A percentile compares a stretch with the other conserved stretches of the same genome.
Evolutionary conservation across 2,113 vertebrate species (phyloP).

Genomic region (Echinops telfairi): DNA sequence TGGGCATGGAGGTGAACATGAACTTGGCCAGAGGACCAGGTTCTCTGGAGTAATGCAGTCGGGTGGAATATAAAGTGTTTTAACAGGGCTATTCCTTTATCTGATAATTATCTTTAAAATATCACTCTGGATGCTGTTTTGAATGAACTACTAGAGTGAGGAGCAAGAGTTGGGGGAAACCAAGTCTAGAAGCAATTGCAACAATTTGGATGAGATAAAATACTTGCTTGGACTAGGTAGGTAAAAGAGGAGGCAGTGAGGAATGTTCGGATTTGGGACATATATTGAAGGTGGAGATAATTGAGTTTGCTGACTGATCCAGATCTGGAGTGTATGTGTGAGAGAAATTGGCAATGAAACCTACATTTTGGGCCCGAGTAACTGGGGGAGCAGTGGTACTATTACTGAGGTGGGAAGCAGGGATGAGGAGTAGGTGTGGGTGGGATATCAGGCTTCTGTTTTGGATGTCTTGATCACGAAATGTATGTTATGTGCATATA

Average conservation of each 20-base stretch:
- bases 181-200: neutral
- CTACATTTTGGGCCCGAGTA: neutral
- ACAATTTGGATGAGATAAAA: neutral
- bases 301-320: neutral
- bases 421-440: neutral
- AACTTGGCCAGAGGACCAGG: neutral
- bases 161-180: neutral
- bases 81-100: neutral
- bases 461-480: slow-evolving; percentile 38
- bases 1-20: neutral
- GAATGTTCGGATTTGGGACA: neutral
- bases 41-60: neutral
- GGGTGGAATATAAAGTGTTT: neutral
- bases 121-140: neutral
- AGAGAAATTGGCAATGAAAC: neutral
- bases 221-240: neutral
- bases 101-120: slow-evolving; percentile 28
- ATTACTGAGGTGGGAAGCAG: neutral
- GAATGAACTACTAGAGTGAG: neutral
- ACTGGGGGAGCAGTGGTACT: neutral
- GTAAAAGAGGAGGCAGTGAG: neutral
- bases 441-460: neutral
- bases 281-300: neutral
- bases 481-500: neutral
- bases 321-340: neutral